A percentile compares a stretch with the other conserved stretches of the same genome.
Evolutionary conservation across 2,797 vertebrate species (phyloP).

Genomic region (Scolopax bukidnonensis): DNA sequence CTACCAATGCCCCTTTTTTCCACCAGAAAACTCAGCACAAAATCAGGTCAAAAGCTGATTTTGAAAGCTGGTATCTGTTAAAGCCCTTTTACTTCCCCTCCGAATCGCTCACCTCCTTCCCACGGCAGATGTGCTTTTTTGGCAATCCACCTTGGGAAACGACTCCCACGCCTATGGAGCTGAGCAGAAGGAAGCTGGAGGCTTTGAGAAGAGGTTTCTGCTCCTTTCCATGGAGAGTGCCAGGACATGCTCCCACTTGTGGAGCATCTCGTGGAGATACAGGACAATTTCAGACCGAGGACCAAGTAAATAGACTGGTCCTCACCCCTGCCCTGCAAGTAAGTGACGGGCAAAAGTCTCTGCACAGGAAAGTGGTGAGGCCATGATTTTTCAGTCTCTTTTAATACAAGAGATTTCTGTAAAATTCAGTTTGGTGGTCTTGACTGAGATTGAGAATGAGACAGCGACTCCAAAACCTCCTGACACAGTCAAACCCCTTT

Average conservation of each 20-base stretch:
- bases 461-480: neutral
- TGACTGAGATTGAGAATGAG: neutral
- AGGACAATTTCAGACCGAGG: neutral
- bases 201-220: constrained; percentile 3
- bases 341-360: neutral
- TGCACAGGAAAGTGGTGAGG: neutral
- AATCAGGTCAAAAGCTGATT: constrained; percentile 33
- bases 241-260: neutral
- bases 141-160: neutral
- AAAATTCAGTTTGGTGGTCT: neutral
- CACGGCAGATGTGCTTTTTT: neutral
- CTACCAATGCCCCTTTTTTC: neutral
- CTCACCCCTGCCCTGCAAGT: neutral
- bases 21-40: neutral
- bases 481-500: neutral
- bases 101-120: neutral
- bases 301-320: neutral
- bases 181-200: constrained; percentile 33
- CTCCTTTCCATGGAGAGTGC: neutral
- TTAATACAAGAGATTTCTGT: neutral
- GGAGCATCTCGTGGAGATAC: neutral
- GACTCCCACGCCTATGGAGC: neutral
- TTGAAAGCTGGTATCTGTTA: neutral
- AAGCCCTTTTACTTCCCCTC: neutral
- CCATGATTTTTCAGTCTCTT: neutral